phyloP scores from a whole-genome alignment of 2,113 vertebrate species.

The Leptobrachium ailaonicum region DNA sequence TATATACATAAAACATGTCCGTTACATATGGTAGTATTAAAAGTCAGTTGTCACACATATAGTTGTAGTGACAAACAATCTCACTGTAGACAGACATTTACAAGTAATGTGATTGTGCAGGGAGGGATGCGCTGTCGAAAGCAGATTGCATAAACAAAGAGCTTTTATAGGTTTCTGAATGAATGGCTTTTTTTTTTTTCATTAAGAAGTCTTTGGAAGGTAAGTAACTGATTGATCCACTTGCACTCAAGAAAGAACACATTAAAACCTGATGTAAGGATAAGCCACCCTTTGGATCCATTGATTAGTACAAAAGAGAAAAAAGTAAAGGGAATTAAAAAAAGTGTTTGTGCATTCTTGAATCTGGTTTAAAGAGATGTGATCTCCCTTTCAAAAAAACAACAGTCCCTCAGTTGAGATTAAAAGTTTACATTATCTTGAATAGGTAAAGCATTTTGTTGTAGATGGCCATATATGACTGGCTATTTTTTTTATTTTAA shows the following conservation, averaged over 20 bases:
- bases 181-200: neutral
- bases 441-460: no score
- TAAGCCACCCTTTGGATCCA: neutral
- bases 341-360: no score
- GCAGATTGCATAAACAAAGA: neutral
- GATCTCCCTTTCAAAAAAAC: no score
- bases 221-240: constrained; percentile 1
- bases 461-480: no score
- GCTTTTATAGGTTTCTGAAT: neutral
- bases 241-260: neutral
- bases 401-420: no score
- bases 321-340: neutral
- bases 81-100: neutral
- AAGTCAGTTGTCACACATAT: no score
- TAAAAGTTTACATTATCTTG: no score
- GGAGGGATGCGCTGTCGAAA: neutral
- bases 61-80: neutral
- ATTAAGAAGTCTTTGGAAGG: neutral
- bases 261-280: neutral
- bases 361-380: no score
- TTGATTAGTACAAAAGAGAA: neutral
- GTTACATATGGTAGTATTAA: no score
- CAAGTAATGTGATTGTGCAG: neutral
- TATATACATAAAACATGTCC: no score
- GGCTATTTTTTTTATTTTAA: no score